phyloP scores from a whole-genome alignment of 2,888 invertebrate species.

The Ferrisia virgata region DNA sequence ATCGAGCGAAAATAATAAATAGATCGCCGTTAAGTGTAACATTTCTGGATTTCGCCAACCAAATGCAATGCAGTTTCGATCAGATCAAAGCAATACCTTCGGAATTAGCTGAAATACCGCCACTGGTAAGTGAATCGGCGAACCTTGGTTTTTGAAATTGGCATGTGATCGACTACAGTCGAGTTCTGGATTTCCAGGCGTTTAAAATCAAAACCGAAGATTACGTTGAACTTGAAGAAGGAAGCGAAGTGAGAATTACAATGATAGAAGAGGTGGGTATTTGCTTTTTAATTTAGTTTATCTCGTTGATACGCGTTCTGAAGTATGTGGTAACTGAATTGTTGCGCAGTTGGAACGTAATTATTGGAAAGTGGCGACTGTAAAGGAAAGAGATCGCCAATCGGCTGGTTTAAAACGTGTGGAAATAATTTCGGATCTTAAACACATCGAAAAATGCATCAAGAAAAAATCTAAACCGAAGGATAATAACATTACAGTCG shows the following conservation, averaged over 20 bases:
- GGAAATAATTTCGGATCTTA: not conserved
- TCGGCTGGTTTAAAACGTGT: not conserved
- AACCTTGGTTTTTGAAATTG: not conserved
- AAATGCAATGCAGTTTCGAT: not conserved
- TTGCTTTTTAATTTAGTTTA: not conserved
- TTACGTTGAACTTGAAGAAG: not conserved
- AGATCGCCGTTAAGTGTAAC: not conserved
- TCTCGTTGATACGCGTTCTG: not conserved
- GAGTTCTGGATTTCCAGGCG: not conserved
- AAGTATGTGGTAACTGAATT: not conserved
- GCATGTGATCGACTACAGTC: not conserved
- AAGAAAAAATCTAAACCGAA: not conserved
- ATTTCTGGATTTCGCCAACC: slow-evolving; percentile 4
- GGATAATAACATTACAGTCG: not conserved
- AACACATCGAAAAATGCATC: not conserved
- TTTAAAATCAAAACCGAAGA: slow-evolving; percentile 1
- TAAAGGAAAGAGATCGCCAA: not conserved
- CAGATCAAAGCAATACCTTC: not conserved
- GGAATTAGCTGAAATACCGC: not conserved
- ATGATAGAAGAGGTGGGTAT: not conserved
- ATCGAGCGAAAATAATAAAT: not conserved
- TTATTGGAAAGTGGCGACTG: not conserved
- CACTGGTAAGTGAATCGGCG: not conserved
- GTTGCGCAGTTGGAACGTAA: not conserved
- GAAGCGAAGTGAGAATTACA: not conserved